Evolutionary conservation across 2,888 invertebrate species (phyloP), one percentile per base, ranked within the genome.

Genomic region (Metacarcinus magister): DNA sequence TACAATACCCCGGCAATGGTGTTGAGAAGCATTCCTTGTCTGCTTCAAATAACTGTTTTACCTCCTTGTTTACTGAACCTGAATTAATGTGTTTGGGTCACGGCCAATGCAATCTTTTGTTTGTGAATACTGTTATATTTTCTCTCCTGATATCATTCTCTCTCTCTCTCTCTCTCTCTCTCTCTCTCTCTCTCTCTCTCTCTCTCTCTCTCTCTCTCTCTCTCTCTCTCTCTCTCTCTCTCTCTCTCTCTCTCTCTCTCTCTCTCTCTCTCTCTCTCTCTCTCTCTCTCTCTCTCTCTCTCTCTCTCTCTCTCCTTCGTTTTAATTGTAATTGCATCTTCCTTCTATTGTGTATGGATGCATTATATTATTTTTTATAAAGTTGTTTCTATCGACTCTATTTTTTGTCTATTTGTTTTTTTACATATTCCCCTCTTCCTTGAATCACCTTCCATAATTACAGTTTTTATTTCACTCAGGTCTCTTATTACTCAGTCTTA

Each of bases 61-160:
- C 44, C 82, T 95, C 91, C 46, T 44, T 75, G 46, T 54, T 92
- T 92, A 92, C 92, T 92, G 91, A 67, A 92, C 92, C 95, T 92
- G 95, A 92, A 92, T 39, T 95, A 95, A 95, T 92, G 82, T 92
- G 95, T 75, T 92, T 95, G 92, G 75, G 28, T 91, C 92, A 75
- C 28, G 89, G 89, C 87, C 48, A 48, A 54, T 7, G 82, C 32
- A n/a, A 92, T 54, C 48, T 28, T 32, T 28, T 54, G 23, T 54
- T 54, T 92, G 46, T 44, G 16, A 23, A 91, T 91, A 82, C 44
- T 46, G 19, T 89, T 39, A 44, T 91, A 23, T 44, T 46, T 3
- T 46, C 16, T 46, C 46, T 13, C 91, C n/a, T 44, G 23, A 16
- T 67, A 60, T 39, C 75, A 93, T 13, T 60, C 48, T 92, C 13